These are phyloP conservation scores for Psilopsiagon aurifrons DNA, from an alignment of 2,113 vertebrate species.

Conservation along the genomic window DNA sequence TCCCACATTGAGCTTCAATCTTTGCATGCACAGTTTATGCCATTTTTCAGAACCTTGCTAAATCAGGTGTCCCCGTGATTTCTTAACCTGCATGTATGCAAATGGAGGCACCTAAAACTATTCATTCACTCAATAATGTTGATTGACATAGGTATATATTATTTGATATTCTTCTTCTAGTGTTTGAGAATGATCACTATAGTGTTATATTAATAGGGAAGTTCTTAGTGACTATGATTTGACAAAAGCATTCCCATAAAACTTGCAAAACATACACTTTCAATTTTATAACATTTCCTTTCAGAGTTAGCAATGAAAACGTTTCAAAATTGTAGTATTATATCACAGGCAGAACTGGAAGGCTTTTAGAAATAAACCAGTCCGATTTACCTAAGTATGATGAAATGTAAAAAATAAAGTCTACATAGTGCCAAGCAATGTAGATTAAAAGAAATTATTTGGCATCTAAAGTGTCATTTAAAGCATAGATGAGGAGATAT, in stretches of 20 bases:
- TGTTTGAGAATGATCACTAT: not conserved
- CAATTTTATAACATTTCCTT: constrained; percentile 17
- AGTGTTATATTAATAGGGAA: not conserved
- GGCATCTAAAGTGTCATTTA: constrained; percentile 17
- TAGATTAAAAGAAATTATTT: constrained; percentile 33
- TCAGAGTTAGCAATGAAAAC: not conserved
- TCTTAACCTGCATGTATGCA: not conserved
- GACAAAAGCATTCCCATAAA: constrained; percentile 17
- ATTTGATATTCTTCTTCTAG: not conserved
- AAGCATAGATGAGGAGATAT: not conserved
- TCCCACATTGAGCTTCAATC: not conserved
- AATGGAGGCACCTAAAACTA: not conserved
- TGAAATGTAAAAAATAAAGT: constrained; percentile 27
- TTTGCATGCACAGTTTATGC: not conserved
- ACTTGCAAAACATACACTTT: constrained; percentile 24
- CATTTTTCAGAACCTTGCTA: not conserved
- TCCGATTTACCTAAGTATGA: constrained; percentile 23
- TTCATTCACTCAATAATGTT: not conserved
- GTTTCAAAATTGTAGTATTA: not conserved
- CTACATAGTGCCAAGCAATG: not conserved
- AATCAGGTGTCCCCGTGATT: not conserved
- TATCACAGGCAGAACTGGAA: not conserved
- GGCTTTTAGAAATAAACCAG: constrained; percentile 29
- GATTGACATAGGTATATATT: not conserved
- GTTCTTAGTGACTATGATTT: not conserved